Base-by-base conservation (phyloP, 1,140 invertebrate species). In the Formica exsecta region DNA sequence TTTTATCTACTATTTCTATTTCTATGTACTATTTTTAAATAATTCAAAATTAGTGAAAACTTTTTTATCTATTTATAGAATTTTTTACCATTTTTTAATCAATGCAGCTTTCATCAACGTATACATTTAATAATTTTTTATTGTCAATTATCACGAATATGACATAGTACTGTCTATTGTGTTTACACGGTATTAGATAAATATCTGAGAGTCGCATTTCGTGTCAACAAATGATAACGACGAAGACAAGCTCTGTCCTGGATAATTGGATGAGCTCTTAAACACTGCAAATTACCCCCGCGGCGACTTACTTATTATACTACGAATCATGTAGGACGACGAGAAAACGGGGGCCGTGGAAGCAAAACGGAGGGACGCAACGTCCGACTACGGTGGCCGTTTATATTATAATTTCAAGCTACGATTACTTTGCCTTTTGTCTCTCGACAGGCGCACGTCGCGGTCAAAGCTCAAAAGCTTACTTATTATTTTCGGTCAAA, bases 331-430 rank as follows among this genome's bases (percentile, higher is more conserved):
- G 76, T 70, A 87, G 90, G 89, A 86, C 86, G 89, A 90, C 85
- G 90, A 89, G 89, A 87, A 32, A 32, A 89, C 85, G 90, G 81
- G 44, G 44, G 41, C 22, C 75, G 62, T 75, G 61, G 71, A 85
- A 61, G 54, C 48, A 29, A 51, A 71, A 22, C 11, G 66, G 54
- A 66, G 41, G 62, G 48, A 68, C 66, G 62, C 79, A 44, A 65
- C 74, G 70, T 75, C 73, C 65, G 62, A 79, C 80, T 80, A 76
- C 74, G 59, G 65, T 65, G 76, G 87, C 91, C 89, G 91, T 92
- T 94, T 93, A 92, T 93, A 93, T 94, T 93, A 94, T 93, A 94
- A 94, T 94, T 94, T 93, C 91, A 93, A 94, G 92, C 93, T 92
- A 93, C 92, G 93, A 94, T 94, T 94, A 94, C 92, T 94, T 92